These are phyloP conservation scores for Ptychobarbus kaznakovi DNA, from an alignment of 2,797 vertebrate species.

Conservation along the genomic window DNA sequence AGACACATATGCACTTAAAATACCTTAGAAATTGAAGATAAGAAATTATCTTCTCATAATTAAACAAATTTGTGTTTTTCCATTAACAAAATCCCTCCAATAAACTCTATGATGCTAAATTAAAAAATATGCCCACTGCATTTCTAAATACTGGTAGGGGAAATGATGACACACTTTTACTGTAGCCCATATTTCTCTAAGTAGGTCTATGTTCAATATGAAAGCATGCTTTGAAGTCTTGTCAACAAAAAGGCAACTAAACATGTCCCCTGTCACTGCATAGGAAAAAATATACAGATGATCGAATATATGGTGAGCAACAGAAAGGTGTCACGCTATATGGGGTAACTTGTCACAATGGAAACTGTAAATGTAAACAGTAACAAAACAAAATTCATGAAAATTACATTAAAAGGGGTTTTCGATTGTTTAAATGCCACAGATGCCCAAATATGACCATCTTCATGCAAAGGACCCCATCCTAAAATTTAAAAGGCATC, in stretches of 20 bases:
- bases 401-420: neutral
- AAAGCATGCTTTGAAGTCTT: neutral
- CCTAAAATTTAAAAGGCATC: neutral
- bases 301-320: neutral
- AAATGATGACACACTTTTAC: conserved; percentile 10
- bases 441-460: neutral
- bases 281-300: no score
- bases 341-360: neutral
- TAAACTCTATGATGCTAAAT: neutral
- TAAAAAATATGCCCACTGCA: neutral
- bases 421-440: neutral
- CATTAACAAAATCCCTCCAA: neutral
- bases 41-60: neutral
- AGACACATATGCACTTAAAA: neutral
- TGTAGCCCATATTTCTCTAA: neutral
- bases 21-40: neutral
- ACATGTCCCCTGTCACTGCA: neutral
- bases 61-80: neutral
- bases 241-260: neutral
- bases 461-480: neutral
- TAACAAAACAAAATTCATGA: neutral
- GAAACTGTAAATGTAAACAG: neutral
- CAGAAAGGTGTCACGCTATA: neutral
- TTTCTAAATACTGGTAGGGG: neutral
- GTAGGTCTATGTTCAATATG: neutral